Evolutionary conservation across 2,888 invertebrate genomes (phyloP).

Genomic region (Drosophila lacicola): DNA sequence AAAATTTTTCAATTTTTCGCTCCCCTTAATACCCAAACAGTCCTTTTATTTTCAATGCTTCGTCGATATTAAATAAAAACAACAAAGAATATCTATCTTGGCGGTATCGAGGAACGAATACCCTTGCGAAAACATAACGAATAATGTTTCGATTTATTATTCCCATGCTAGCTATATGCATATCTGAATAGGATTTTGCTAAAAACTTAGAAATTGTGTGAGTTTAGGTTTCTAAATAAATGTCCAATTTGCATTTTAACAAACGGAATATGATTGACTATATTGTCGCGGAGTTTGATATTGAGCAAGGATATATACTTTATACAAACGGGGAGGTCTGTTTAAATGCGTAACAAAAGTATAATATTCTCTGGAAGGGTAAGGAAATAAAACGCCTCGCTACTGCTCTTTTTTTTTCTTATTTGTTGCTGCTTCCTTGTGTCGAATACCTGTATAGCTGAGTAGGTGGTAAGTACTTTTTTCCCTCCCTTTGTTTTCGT

Average conservation of each 20-base stretch:
- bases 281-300: too few species aligned
- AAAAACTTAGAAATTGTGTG: too few species aligned
- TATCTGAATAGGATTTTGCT: too few species aligned
- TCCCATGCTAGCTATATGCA: too few species aligned
- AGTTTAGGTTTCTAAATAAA: too few species aligned
- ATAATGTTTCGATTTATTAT: too few species aligned
- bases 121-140: slow-evolving; percentile 3
- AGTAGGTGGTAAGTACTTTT: slow-evolving; percentile 27
- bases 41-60: slow-evolving; percentile 31
- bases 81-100: slow-evolving; percentile 19
- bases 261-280: too few species aligned
- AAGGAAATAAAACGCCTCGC: slow-evolving; percentile 48
- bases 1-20: slow-evolving; percentile 59
- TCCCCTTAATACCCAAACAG: neutral
- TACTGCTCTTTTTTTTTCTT: slow-evolving; percentile 28
- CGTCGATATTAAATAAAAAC: slow-evolving; percentile 78
- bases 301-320: too few species aligned
- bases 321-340: too few species aligned
- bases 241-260: too few species aligned
- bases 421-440: neutral
- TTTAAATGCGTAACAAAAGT: too few species aligned
- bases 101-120: slow-evolving; percentile 1
- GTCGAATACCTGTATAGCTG: slow-evolving; percentile 28
- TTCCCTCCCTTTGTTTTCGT: slow-evolving; percentile 45
- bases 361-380: neutral